Conservation (phyloP, 2,113 vertebrate genomes). For the Albula goreensis region DNA sequence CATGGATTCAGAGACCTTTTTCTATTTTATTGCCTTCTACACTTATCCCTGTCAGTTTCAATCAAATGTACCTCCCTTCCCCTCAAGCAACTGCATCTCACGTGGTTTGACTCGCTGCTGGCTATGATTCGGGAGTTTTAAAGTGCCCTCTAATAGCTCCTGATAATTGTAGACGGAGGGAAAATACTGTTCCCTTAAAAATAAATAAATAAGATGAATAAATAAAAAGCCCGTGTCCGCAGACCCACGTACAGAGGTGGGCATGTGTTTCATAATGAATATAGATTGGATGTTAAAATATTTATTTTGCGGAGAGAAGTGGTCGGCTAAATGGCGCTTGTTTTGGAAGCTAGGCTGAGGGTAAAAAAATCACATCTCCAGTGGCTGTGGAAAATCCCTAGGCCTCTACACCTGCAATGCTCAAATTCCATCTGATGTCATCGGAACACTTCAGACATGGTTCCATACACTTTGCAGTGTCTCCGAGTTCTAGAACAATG, state of each 20-base stretch:
- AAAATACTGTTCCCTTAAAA: constrained; percentile 10
- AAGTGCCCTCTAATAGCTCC: constrained; percentile 35
- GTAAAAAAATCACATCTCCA: constrained; percentile 22
- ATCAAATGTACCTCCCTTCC: constrained; percentile 32
- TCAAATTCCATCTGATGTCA: neutral
- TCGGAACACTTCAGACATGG: constrained; percentile 4
- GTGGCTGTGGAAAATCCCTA: constrained; percentile 9
- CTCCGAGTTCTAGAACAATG: neutral
- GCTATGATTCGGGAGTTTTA: constrained; percentile 34
- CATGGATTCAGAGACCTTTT: constrained; percentile 22
- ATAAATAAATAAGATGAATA: constrained; percentile 29
- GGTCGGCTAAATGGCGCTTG: constrained; percentile 30
- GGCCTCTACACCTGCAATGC: constrained; percentile 6
- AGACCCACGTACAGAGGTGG: constrained; percentile 14
- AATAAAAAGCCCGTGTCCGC: constrained; percentile 16
- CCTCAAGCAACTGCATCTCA: constrained; percentile 33
- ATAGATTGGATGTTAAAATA: constrained; percentile 36
- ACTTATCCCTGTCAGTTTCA: constrained; percentile 39
- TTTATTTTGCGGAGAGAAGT: constrained; percentile 35
- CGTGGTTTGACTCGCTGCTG: constrained; percentile 32
- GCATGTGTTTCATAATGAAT: constrained; percentile 35
- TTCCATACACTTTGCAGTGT: constrained; percentile 1
- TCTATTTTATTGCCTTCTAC: constrained; percentile 32
- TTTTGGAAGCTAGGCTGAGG: constrained; percentile 2
- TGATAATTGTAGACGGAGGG: constrained; percentile 30